phyloP scores from a whole-genome alignment of 2,888 invertebrate genomes.

The Quadroppia sp. region DNA sequence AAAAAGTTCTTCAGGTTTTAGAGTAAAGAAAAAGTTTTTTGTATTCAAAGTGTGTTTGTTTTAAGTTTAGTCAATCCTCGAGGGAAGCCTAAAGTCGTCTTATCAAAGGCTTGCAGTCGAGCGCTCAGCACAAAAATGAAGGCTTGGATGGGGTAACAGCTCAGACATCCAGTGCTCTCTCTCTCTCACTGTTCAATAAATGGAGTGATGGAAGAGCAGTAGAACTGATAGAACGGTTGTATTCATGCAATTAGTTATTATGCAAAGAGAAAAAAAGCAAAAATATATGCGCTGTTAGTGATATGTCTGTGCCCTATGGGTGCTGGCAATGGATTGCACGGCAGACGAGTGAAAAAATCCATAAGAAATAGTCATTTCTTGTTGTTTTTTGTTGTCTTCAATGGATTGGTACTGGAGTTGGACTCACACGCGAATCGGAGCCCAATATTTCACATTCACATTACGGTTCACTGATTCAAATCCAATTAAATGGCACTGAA shows the following conservation, averaged over 20 bases:
- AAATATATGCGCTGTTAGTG: conserved; percentile 1
- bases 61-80: conserved; percentile 36
- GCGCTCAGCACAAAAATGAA: conserved; percentile 24
- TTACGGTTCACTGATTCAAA: conserved; percentile 34
- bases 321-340: conserved; percentile 26
- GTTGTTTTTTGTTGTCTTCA: background rate
- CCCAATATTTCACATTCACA: conserved; percentile 34
- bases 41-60: conserved; percentile 38
- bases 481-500: conserved; percentile 31
- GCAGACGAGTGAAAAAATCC: conserved; percentile 1
- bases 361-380: conserved; percentile 30
- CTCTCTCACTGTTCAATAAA: background rate
- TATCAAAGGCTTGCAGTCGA: conserved; percentile 37
- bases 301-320: conserved; percentile 22
- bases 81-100: conserved; percentile 39
- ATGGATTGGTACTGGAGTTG: conserved; percentile 22
- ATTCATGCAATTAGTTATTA: conserved; percentile 34
- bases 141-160: conserved; percentile 9
- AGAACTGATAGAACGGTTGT: conserved; percentile 21
- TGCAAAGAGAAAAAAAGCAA: conserved; percentile 32
- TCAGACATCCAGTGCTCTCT: background rate
- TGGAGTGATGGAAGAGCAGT: conserved; percentile 16
- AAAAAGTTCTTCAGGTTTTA: conserved; percentile 36
- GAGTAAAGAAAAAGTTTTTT: conserved; percentile 37
- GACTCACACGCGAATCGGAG: conserved; percentile 33